These are phyloP conservation scores for Danaus plexippus DNA, from an alignment of 1,140 invertebrate genomes.

Conservation along the genomic window DNA sequence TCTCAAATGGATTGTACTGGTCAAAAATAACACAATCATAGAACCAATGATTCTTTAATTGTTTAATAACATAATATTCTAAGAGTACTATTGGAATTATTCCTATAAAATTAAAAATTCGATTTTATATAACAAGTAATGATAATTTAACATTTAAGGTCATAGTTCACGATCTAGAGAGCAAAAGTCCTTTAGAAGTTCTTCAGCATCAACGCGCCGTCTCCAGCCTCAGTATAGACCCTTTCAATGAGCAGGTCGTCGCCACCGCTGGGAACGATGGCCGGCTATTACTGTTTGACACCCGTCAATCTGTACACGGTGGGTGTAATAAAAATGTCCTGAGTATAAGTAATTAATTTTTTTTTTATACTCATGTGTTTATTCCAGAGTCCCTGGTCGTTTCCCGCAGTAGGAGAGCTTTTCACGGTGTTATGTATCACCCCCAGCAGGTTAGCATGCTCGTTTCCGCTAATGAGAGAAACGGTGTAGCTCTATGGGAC, in stretches of 20 bases:
- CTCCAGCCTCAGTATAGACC: conserved; percentile 90
- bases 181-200: conserved; percentile 76
- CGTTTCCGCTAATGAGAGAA: conserved; percentile 90
- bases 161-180: conserved; percentile 58
- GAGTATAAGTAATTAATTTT: too few relatives aligned
- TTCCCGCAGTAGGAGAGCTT: conserved; percentile 73
- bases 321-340: conserved; percentile 7
- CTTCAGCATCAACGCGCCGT: conserved; percentile 91
- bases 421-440: conserved; percentile 94
- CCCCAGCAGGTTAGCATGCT: conserved; percentile 85
- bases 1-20: too few relatives aligned
- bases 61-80: too few relatives aligned
- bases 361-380: not conserved
- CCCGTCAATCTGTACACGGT: conserved; percentile 76
- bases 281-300: conserved; percentile 88
- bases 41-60: too few relatives aligned
- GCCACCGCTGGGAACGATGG: conserved; percentile 94
- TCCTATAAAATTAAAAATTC: too few relatives aligned
- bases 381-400: conserved; percentile 61
- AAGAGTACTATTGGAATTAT: too few relatives aligned
- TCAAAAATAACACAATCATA: too few relatives aligned
- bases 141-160: conserved; percentile 29
- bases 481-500: conserved; percentile 92
- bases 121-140: too few relatives aligned
- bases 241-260: conserved; percentile 85